Evolutionary conservation across 2,113 vertebrate genomes (phyloP).

Genomic region (Neodon shergylaensis): DNA sequence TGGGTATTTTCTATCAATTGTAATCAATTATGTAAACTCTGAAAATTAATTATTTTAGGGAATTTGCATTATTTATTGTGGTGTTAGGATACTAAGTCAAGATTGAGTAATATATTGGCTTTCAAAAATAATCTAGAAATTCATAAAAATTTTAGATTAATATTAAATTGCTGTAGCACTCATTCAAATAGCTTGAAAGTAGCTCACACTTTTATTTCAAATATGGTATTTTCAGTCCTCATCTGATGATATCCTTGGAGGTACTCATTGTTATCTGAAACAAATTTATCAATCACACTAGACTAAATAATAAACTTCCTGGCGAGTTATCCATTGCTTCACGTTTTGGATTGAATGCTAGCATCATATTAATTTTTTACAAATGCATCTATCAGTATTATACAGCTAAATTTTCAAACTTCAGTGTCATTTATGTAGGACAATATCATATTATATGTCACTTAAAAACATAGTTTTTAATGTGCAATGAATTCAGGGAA

Average conservation of each 20-base stretch:
- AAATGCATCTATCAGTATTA: neutral
- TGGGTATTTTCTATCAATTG: slow-evolving; percentile 33
- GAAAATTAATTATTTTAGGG: slow-evolving; percentile 46
- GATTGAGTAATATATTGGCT: slow-evolving; percentile 39
- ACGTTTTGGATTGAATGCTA: slow-evolving; percentile 8
- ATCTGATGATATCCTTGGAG: neutral
- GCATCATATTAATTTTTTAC: slow-evolving; percentile 1
- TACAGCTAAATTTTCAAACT: neutral
- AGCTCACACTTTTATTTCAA: slow-evolving; percentile 43
- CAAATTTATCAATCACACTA: slow-evolving; percentile 16
- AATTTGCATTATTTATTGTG: slow-evolving; percentile 63
- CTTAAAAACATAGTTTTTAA: neutral
- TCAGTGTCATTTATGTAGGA: neutral
- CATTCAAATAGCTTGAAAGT: slow-evolving; percentile 24
- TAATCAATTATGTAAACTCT: slow-evolving; percentile 59
- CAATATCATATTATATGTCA: neutral
- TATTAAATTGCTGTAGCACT: neutral
- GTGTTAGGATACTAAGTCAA: slow-evolving; percentile 37
- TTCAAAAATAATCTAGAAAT: slow-evolving; percentile 6
- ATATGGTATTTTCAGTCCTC: neutral
- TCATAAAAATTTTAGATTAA: slow-evolving; percentile 21
- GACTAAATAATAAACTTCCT: slow-evolving; percentile 6
- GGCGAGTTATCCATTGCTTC: neutral
- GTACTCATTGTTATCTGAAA: neutral
- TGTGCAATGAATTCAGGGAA: neutral